Percentiles rank a stretch among this genome's conserved stretches.
These are phyloP conservation scores for Eonycteris spelaea DNA, from an alignment of 2,113 vertebrate genomes.

Conservation along the genomic window DNA sequence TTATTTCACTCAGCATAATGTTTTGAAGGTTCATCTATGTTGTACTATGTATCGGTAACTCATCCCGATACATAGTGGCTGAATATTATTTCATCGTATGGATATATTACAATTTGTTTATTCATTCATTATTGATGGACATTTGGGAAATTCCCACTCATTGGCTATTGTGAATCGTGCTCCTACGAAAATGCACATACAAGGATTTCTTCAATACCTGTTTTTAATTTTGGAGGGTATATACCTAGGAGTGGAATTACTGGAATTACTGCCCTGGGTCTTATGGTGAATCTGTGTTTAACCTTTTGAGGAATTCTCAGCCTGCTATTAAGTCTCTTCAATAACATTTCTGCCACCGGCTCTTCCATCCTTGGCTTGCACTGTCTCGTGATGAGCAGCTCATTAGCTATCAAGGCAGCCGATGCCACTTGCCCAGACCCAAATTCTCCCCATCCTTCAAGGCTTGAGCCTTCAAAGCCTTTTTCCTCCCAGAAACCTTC, in stretches of 20 bases:
- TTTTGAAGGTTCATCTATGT: neutral
- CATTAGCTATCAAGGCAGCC: neutral
- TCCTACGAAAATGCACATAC: fast-evolving
- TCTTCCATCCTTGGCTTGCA: neutral
- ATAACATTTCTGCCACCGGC: neutral
- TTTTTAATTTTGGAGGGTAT: neutral
- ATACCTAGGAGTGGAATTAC: neutral
- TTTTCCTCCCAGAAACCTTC: neutral
- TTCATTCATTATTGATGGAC: neutral
- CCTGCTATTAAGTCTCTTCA: neutral
- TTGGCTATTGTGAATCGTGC: neutral
- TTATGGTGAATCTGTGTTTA: neutral
- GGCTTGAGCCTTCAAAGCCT: neutral
- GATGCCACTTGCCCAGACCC: neutral
- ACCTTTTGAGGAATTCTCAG: neutral
- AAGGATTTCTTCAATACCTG: neutral
- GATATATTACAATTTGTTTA: neutral
- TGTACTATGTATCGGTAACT: neutral
- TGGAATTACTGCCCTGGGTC: neutral
- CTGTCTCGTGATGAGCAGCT: neutral
- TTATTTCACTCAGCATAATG: neutral
- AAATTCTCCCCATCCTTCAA: too few relatives aligned
- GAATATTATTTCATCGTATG: neutral
- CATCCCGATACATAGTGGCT: neutral
- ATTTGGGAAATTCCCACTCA: neutral